These are phyloP conservation scores for Sciurus niger DNA, from an alignment of 2,113 vertebrate species.

Conservation along the genomic window DNA sequence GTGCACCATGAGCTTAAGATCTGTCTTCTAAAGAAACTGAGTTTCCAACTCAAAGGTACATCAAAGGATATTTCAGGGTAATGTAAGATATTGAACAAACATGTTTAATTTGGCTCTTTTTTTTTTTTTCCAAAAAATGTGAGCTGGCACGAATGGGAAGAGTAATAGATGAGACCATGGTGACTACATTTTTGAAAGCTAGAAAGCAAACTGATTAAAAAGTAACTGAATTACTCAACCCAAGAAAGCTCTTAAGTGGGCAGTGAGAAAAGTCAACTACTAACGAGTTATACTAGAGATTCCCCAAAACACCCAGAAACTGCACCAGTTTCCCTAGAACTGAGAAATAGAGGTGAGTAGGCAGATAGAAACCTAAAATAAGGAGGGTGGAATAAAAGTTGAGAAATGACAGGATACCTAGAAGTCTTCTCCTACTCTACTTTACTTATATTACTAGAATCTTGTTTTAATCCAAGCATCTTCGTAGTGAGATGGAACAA, in stretches of 20 bases:
- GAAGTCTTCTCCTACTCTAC: background rate
- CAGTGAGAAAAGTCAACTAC: background rate
- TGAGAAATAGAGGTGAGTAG: background rate
- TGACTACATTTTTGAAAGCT: background rate
- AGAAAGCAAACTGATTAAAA: background rate
- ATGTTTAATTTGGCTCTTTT: background rate
- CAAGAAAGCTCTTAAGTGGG: background rate
- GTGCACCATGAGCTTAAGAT: background rate
- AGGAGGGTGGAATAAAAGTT: background rate
- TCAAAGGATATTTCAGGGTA: background rate
- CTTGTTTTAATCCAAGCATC: background rate
- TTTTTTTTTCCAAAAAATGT: background rate
- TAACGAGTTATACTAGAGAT: background rate
- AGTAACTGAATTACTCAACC: slow-evolving; percentile 13
- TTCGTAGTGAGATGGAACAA: slow-evolving; percentile 22
- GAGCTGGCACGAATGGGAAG: background rate
- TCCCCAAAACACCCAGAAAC: background rate
- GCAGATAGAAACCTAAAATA: slow-evolving; percentile 23
- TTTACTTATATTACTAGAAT: slow-evolving; percentile 23
- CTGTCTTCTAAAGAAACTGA: slow-evolving; percentile 9
- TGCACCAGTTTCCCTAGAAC: background rate
- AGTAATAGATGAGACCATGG: background rate
- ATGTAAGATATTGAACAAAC: background rate
- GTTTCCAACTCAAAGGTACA: background rate
- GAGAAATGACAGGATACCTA: background rate